Evolutionary conservation across 1,140 invertebrate species (phyloP).

Genomic region (Laupala kohalensis): DNA sequence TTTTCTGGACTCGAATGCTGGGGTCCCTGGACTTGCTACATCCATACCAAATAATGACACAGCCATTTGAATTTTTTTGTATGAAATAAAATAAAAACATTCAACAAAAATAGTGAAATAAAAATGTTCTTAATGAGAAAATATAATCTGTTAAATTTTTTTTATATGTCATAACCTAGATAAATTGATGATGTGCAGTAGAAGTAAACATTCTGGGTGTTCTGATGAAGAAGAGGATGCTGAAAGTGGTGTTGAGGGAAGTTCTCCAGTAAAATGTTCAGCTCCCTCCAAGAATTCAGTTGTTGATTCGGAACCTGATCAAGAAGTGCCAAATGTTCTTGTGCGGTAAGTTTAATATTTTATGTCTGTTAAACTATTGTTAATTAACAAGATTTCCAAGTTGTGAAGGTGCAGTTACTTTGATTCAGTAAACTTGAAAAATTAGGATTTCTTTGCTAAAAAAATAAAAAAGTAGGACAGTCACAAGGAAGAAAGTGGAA

Average conservation of each 20-base stretch:
- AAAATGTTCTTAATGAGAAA: no score
- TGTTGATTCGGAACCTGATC: slow-evolving; percentile 15
- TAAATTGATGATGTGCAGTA: neutral
- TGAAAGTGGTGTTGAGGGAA: slow-evolving; percentile 4
- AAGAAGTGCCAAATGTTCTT: slow-evolving; percentile 19
- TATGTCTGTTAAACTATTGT: neutral
- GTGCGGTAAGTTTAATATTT: slow-evolving; percentile 14
- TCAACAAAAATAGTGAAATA: no score
- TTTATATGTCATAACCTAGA: neutral
- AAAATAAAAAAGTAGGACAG: no score
- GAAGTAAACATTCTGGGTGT: neutral
- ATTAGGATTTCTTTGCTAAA: no score
- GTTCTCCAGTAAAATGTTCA: slow-evolving; percentile 15
- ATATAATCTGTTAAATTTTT: neutral
- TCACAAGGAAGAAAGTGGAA: no score
- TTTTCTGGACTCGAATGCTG: no score
- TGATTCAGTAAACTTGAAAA: neutral
- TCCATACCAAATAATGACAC: no score
- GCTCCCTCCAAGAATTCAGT: slow-evolving; percentile 10
- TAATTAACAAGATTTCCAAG: neutral
- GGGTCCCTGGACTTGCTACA: no score
- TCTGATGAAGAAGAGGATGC: slow-evolving; percentile 20
- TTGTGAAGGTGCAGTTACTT: neutral
- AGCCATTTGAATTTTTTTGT: no score
- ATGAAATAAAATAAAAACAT: no score